Base-by-base conservation (phyloP, 2,113 vertebrate genomes). In the Anhinga anhinga region DNA sequence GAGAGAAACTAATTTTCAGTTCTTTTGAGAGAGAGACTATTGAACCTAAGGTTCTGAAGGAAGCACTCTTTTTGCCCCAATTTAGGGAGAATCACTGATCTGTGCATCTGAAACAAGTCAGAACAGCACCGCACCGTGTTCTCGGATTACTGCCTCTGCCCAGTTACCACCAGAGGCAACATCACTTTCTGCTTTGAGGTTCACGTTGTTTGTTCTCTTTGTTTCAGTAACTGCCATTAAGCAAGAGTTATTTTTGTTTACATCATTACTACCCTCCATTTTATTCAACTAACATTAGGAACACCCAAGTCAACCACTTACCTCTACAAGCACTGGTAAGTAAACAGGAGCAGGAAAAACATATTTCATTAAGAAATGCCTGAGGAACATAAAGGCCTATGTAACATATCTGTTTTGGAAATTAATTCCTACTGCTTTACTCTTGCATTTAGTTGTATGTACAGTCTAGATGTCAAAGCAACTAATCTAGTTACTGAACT, bases 71-170 rank as follows among this genome's bases (percentile, higher is more conserved):
- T 56, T n/a, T 52, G 27, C 32, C 22, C 22, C 47, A 62, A 2
- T 53, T 29, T 32, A 52, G 8, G 29, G 11, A 32, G 17, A 23
- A 53, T 25, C 12, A 17, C 7, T 0, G 0, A 53, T 42, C 13
- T 13, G 20, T 1, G 0, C 22, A 62, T 25, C 63, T 71, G 11
- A 38, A 67, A 13, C 1, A 0, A 34, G 16, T 27, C 38, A 42
- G 29, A 72, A 59, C 10, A 22, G 26, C n/a, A 47, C 40, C 22
- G 47, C 9, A 22, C 11, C 4, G 4, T 70, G 27, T n/a, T 42
- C 52, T 26, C 44, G 17, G 50, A 42, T 49, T 59, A 36, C 16
- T 61, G 30, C 22, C 52, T 34, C 45, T 44, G 26, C 18, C 38
- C 40, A 34, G 16, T n/a, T 58, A 45, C 10, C 29, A 44, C 25